Base-by-base conservation (phyloP, 2,113 vertebrate species). In the Rhombomys opimus region DNA sequence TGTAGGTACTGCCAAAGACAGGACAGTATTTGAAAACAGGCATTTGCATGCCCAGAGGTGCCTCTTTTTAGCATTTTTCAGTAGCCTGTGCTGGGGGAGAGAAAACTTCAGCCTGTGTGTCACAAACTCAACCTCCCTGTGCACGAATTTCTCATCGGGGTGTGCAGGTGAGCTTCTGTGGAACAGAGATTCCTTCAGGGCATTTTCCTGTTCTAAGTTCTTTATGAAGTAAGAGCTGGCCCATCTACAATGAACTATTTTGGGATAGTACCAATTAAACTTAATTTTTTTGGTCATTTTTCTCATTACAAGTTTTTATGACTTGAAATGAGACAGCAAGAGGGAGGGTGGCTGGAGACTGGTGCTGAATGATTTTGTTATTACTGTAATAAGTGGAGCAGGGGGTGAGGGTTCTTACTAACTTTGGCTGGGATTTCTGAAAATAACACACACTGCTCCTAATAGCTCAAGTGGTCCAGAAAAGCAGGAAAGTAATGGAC, bases 121-220 rank as follows among this genome's bases (percentile, higher is more conserved):
- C 32, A 68, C 78, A 35, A 95, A 7, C 65, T 81, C 41, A 14
- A 14, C 46, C 2, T 89, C 25, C 38, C 38, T 82, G 75, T 11
- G 22, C 12, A 35, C 1, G 38, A 25, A 2, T 41, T 82, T 89
- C 61, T 89, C 20, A 54, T 32, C 17, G 61, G 3, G 70, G 23
- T 23, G 35, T 11, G 6, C 13, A 22, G 59, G 46, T 78, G 75
- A 1, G 2, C 30, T 14, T 65, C 38, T 77, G 30, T 46, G 50
- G 20, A 35, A 9, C 1, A 77, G 15, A 6, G 20, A 67, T 68
- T 65, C 85, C 46, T 92, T 54, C 17, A 92, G 0, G 32, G 41
- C 2, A 46, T n/a, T 91, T 95, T 96, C 41, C 23, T 93, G 41
- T 52, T 84, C n/a, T 84, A 93, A 87, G 68, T 84, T 97, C 68